Base-by-base conservation (phyloP, 2,113 vertebrate species). In the Pogonocichla stellata region DNA sequence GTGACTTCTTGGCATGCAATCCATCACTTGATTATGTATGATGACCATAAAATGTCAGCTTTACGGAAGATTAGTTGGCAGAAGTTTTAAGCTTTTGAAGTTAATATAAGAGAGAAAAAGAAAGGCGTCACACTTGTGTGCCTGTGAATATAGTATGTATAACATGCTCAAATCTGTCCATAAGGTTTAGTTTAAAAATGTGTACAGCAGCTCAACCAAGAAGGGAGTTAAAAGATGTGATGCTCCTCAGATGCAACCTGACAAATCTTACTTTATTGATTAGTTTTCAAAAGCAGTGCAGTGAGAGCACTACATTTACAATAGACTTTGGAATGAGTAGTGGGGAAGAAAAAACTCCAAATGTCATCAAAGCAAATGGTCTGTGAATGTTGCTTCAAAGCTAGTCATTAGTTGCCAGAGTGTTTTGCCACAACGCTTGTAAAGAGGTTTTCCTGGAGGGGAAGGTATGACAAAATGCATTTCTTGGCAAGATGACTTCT, bases 281-380 rank as follows among this genome's bases (percentile, higher is more conserved):
- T 98, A 98, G 97, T 97, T 98, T 98, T 97, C 95, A 97, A 97
- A 97, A 94, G 92, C 94, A 80, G 60, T 71, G 71, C 15, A 93
- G 95, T 93, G 97, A 97, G 97, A 98, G 95, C 97, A 97, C 96
- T 96, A 86, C 91, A 93, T 87, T 96, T 97, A 97, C 95, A 94
- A 95, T 86, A 96, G 96, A 92, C 93, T 94, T 97, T 73, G 92
- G 96, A 97, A 91, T 89, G 89, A 73, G 70, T 28, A 10, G 33
- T 15, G 31, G 20, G 80, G 54, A 61, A 50, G 70, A 81, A 94
- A 96, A 96, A 95, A 95, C 96, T 98, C 97, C 95, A 97, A 98
- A 98, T 99, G 98, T 98, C 99, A 99, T 98, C 98, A 98, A 98
- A 98, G 98, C 98, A 98, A 99, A 99, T 99, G 99, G 98, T 97